Base-by-base conservation (phyloP, 2,113 vertebrate genomes). In the Pseudopodoces humilis region DNA sequence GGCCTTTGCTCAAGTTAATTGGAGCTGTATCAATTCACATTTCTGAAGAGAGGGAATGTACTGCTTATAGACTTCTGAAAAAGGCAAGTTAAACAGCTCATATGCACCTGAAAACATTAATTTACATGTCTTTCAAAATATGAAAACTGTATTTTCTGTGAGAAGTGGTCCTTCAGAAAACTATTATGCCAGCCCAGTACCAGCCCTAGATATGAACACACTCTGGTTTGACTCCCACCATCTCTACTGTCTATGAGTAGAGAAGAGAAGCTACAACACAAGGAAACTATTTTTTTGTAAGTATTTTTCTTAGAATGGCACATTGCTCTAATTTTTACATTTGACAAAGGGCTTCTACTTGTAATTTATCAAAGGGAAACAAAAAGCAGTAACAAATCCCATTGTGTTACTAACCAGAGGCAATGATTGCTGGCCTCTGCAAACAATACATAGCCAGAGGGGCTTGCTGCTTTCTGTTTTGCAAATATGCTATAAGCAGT, bases 301-400 rank as follows among this genome's bases (percentile, higher is more conserved):
- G 5, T 21, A 27, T 70, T 64, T 77, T 44, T 68, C 81, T 65
- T 33, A 83, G 56, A 83, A 87, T 1, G 0, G n/a, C 43, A 82
- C 24, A 23, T 59, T 0, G 0, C 53, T 88, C 74, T 47, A 33
- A 68, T 64, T 92, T 86, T 86, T 68, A 68, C 25, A 39, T 82
- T 79, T 71, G n/a, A 67, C 75, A 37, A 84, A 77, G 59, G 31
- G 33, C 49, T 83, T 84, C 71, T 75, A n/a, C 44, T 62, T 67
- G 30, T 50, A 89, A 63, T 59, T 67, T 58, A 69, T 11, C n/a
- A 74, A 68, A 82, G 43, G 23, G 64, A 74, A 64, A 72, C 39
- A 85, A 91, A 95, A 96, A 94, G 52, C 64, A 91, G 44, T 28
- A 83, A 84, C 37, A 95, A 90, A 95, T 59, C 43, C 28, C 76